A percentile compares a stretch with the other conserved stretches of the same genome.
Conservation (phyloP, 1,140 invertebrate genomes). For the Aphis gossypii region DNA sequence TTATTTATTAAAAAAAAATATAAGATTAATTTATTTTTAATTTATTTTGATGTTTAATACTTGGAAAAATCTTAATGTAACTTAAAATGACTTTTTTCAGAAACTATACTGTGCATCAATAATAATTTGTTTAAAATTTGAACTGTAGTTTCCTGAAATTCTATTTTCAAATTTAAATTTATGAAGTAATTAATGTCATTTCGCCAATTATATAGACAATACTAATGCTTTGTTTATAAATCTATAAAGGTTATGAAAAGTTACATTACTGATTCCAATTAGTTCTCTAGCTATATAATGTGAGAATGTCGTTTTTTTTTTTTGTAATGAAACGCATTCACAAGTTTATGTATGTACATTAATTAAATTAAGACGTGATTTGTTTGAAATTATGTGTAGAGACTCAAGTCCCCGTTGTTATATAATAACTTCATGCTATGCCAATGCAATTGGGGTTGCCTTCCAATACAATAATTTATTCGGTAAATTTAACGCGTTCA, state of each 20-base stretch:
- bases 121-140: neutral
- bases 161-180: neutral
- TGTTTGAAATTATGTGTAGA: neutral
- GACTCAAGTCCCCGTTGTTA: neutral
- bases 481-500: neutral
- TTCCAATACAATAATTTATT: neutral
- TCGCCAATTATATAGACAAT: neutral
- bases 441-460: neutral
- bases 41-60: too few species aligned
- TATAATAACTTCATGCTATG: neutral
- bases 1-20: too few species aligned
- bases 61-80: neutral
- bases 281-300: neutral
- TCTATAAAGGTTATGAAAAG: neutral
- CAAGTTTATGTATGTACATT: too few species aligned
- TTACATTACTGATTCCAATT: neutral
- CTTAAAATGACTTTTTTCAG: neutral
- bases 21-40: too few species aligned
- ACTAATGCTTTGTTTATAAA: too few species aligned
- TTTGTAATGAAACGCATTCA: neutral
- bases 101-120: neutral
- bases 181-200: neutral
- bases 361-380: neutral
- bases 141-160: neutral
- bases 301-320: neutral